A percentile compares a stretch with the other conserved stretches of the same genome.
These are phyloP conservation scores for Strix aluco DNA, from an alignment of 2,113 vertebrate species.

Conservation along the genomic window DNA sequence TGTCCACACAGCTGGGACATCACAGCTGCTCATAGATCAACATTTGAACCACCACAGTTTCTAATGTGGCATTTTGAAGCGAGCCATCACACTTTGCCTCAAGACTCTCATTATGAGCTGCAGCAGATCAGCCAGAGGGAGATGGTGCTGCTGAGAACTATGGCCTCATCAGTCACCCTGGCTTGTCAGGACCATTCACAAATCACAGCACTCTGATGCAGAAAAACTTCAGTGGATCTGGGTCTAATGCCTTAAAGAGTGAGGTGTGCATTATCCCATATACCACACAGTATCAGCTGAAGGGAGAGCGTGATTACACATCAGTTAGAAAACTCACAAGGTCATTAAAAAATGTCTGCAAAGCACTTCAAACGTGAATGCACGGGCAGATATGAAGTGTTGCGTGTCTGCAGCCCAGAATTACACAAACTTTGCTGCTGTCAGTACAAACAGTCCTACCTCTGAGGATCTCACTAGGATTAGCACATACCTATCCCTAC, in stretches of 20 bases:
- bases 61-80: neutral
- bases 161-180: neutral
- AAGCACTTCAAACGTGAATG: neutral
- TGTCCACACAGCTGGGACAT: neutral
- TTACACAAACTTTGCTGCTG: neutral
- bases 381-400: neutral
- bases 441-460: neutral
- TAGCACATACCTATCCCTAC: neutral
- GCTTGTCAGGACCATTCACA: neutral
- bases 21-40: neutral
- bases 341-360: neutral
- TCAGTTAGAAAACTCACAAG: neutral
- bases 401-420: neutral
- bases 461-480: neutral
- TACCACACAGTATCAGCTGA: neutral
- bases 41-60: rapidly evolving
- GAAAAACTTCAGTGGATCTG: neutral
- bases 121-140: neutral
- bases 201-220: neutral
- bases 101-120: neutral
- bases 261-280: neutral
- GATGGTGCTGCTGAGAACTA: neutral
- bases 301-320: neutral
- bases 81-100: neutral
- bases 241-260: neutral